A percentile compares a stretch with the other conserved stretches of the same genome.
Evolutionary conservation across 2,888 invertebrate genomes (phyloP).

Genomic region (Apotomis betuletana): DNA sequence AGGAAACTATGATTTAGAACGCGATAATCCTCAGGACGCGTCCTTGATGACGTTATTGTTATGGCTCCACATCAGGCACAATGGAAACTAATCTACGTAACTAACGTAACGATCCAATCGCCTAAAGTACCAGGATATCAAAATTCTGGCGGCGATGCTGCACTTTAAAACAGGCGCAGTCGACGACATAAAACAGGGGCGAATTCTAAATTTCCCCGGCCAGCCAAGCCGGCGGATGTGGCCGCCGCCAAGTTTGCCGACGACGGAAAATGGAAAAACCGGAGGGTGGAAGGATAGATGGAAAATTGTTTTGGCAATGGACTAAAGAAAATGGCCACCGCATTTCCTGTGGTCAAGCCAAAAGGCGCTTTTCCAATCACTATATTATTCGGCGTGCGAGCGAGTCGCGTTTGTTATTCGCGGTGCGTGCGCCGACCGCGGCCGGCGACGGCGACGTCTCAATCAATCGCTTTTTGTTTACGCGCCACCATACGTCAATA

Average conservation of each 20-base stretch:
- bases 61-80: conserved; percentile 41
- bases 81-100: conserved; percentile 30
- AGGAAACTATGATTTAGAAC: conserved; percentile 78
- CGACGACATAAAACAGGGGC: conserved; percentile 51
- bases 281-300: conserved; percentile 67
- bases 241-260: conserved; percentile 68
- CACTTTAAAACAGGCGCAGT: conserved; percentile 48
- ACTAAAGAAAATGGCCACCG: conserved; percentile 72
- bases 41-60: conserved; percentile 49
- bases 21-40: conserved; percentile 55
- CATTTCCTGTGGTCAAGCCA: conserved; percentile 82
- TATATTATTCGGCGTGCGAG: conserved; percentile 59
- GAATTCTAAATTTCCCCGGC: conserved; percentile 62
- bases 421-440: conserved; percentile 53
- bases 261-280: conserved; percentile 74
- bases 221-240: conserved; percentile 58
- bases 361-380: conserved; percentile 76
- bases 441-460: conserved; percentile 43
- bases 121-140: conserved; percentile 54
- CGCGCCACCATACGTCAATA: conserved; percentile 44
- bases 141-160: conserved; percentile 52
- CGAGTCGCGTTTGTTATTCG: conserved; percentile 61
- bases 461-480: conserved; percentile 52
- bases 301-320: conserved; percentile 77
- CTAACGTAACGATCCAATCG: conserved; percentile 47